phyloP scores from a whole-genome alignment of 53 echinoderm and acorn worm species.

The Echinarachnius parma region DNA sequence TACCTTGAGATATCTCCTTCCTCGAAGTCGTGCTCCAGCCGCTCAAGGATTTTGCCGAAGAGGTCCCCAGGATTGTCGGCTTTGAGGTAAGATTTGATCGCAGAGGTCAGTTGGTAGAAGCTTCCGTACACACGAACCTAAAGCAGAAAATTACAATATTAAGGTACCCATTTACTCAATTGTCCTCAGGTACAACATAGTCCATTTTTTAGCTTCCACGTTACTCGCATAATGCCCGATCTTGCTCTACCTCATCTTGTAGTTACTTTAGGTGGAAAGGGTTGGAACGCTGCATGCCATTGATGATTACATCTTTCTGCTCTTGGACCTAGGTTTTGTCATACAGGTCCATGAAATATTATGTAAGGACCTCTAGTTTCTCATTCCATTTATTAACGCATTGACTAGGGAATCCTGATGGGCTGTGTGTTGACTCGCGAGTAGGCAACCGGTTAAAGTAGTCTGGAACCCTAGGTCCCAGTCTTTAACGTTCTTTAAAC shows the following conservation, averaged over 20 bases:
- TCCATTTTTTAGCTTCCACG: no score
- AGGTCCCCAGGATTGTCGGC: slow-evolving; percentile 69
- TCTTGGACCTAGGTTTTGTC: slow-evolving; percentile 77
- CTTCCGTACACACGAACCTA: slow-evolving; percentile 83
- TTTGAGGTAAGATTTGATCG: slow-evolving; percentile 68
- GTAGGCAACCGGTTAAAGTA: no score
- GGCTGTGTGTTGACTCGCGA: no score
- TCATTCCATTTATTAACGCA: no score
- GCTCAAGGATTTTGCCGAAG: slow-evolving; percentile 80
- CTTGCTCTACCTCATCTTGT: slow-evolving; percentile 83
- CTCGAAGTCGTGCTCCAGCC: slow-evolving; percentile 81
- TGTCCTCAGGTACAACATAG: no score
- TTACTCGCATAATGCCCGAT: no score
- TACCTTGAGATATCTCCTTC: slow-evolving; percentile 60
- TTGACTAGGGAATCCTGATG: no score
- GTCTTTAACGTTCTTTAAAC: no score
- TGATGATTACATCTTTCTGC: slow-evolving; percentile 66
- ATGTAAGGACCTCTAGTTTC: slow-evolving; percentile 68
- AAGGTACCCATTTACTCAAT: no score
- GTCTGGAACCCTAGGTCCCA: no score
- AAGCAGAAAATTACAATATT: not conserved
- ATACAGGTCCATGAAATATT: slow-evolving; percentile 80
- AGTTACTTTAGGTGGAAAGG: slow-evolving; percentile 82
- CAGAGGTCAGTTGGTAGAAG: slow-evolving; percentile 66
- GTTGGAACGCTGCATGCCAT: slow-evolving; percentile 71